Percentiles rank a stretch among this genome's conserved stretches.
These are phyloP conservation scores for Spialia ferax DNA, from an alignment of 2,888 invertebrate genomes.

Conservation along the genomic window DNA sequence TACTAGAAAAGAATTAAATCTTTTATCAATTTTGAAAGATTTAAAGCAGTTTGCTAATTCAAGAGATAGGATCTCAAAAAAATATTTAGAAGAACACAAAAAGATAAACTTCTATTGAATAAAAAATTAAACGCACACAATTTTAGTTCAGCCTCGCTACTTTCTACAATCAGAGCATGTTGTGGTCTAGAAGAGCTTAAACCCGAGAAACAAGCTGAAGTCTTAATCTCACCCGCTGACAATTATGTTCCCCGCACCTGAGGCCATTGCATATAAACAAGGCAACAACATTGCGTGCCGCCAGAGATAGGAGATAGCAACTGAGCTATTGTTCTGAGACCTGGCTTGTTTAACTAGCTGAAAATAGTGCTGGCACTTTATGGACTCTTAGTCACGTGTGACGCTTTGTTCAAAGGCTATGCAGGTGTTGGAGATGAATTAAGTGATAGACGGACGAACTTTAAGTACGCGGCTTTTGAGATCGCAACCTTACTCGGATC, in stretches of 20 bases:
- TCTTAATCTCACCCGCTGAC: conserved; percentile 29
- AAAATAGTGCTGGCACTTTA: conserved; percentile 20
- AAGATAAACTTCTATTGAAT: no score
- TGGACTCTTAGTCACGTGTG: neutral
- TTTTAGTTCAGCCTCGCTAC: neutral
- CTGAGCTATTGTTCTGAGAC: conserved; percentile 32
- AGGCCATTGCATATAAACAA: conserved; percentile 24
- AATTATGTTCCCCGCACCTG: conserved; percentile 30
- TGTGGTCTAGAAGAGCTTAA: neutral
- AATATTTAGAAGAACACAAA: no score
- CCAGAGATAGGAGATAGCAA: conserved; percentile 35
- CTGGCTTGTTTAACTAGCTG: conserved; percentile 16
- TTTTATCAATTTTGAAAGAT: no score
- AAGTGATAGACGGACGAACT: no score
- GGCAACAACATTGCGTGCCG: conserved; percentile 32
- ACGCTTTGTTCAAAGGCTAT: no score
- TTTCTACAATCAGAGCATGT: neutral
- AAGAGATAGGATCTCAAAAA: no score
- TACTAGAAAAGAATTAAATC: no score
- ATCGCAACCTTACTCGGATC: no score
- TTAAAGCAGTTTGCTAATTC: no score
- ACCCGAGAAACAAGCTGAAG: neutral
- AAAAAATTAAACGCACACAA: no score
- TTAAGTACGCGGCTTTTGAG: no score
- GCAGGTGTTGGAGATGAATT: no score